Evolutionary conservation across 2,888 invertebrate species (phyloP), one percentile per base, ranked within the genome.

Genomic region (Cataglyphis albicans): DNA sequence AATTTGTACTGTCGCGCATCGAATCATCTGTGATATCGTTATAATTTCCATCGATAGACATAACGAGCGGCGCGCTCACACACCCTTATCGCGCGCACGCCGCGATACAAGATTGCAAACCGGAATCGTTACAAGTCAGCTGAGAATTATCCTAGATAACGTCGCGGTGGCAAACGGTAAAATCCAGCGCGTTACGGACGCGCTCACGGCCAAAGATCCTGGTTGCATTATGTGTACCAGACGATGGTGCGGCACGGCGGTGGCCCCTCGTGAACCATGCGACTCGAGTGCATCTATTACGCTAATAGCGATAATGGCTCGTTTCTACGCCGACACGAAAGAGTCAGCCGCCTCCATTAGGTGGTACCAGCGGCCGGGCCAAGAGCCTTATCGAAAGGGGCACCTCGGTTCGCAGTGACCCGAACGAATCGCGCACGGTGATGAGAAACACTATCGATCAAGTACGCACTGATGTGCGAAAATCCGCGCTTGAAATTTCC

Each of bases 221-320:
- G 41, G 41, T 32, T 15, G 70, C 57, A n/a, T 55, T 44, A 44
- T 44, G 52, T 21, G 18, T 10, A 18, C 3, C 74, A 35, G 21
- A 35, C 55, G 29, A 41, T 32, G 55, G 10, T 32, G 35, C 48
- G 38, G 76, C 52, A 55, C 35, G 6, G 12, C 52, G 25, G 52
- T 64, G 25, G 65, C 15, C 7, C 44, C 65, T 67, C 74, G 52
- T 32, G 73, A 84, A 73, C 41, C 57, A 48, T 64, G 73, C 74
- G 64, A 81, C 81, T 81, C 81, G 83, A 85, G 82, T 89, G 84
- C 88, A 90, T 90, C 90, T 90, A 91, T 92, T 92, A 91, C 89
- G 86, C 88, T 93, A 93, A 93, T 93, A 89, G 91, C 91, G 91
- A 93, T 93, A 93, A 92, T 92, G 86, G 89, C 82, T 86, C 88